phyloP scores from a whole-genome alignment of 2,113 vertebrate genomes.

The Rafetus swinhoei region DNA sequence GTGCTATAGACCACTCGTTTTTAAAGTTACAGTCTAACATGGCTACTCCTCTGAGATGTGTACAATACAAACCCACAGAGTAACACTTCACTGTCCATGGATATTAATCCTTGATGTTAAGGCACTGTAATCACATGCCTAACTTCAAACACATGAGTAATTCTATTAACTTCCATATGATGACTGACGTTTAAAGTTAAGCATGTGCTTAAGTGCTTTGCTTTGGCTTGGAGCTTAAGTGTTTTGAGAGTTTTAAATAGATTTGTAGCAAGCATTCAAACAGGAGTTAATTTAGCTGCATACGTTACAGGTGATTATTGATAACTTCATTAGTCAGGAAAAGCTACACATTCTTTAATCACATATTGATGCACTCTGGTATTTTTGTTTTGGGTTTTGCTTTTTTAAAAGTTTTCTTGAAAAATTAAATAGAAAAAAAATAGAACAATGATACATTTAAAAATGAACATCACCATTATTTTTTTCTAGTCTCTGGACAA shows the following conservation, averaged over 20 bases:
- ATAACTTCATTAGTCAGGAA: not conserved
- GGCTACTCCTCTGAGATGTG: not conserved
- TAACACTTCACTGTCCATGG: not conserved
- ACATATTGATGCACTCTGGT: not conserved
- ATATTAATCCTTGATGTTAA: not conserved
- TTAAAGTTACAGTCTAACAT: too few relatives aligned
- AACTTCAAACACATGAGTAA: slow-evolving; percentile 4
- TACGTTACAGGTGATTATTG: slow-evolving; percentile 25
- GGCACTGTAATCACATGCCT: slow-evolving; percentile 22
- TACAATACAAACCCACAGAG: not conserved
- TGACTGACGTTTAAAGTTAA: slow-evolving; percentile 28
- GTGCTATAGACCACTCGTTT: too few relatives aligned
- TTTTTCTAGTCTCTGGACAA: not conserved
- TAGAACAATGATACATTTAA: not conserved
- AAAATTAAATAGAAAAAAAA: not conserved
- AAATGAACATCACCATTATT: not conserved
- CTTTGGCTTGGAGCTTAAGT: not conserved
- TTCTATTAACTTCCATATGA: not conserved
- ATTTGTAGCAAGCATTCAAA: slow-evolving; percentile 10
- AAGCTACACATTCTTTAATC: not conserved
- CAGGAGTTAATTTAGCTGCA: not conserved
- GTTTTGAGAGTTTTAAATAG: slow-evolving; percentile 15
- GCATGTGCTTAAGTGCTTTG: slow-evolving; percentile 30
- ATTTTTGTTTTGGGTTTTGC: not conserved
- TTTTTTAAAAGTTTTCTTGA: slow-evolving; percentile 47